phyloP scores from a whole-genome alignment of 2,797 vertebrate species.

The Hydrophis major region DNA sequence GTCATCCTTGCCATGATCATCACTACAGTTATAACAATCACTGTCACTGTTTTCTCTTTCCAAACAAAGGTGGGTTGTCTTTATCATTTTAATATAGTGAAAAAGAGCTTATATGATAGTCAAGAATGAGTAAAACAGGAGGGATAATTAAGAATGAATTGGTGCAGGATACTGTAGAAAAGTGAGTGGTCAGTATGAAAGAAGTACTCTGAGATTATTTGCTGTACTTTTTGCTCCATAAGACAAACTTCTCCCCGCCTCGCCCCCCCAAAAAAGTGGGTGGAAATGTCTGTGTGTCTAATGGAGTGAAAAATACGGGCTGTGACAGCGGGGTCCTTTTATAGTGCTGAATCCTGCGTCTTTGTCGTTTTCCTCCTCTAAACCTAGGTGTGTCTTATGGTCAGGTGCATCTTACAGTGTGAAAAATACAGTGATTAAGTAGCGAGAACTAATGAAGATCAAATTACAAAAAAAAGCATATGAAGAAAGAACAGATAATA shows the following conservation, averaged over 20 bases:
- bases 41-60: conserved; percentile 93
- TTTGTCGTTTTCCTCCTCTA: too few species aligned
- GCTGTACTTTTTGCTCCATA: too few species aligned
- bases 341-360: too few species aligned
- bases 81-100: background rate
- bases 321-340: too few species aligned
- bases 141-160: background rate
- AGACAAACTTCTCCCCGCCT: too few species aligned
- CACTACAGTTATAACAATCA: conserved; percentile 84
- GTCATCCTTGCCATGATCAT: conserved; percentile 88
- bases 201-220: background rate
- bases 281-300: too few species aligned
- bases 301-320: too few species aligned
- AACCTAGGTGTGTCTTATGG: too few species aligned
- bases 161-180: background rate
- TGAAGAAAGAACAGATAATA: background rate
- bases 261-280: too few species aligned
- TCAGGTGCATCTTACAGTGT: too few species aligned
- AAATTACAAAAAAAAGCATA: background rate
- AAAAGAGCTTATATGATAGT: background rate
- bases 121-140: background rate
- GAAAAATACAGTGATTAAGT: background rate
- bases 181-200: background rate
- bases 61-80: conserved; percentile 87
- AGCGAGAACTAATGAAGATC: background rate